Evolutionary conservation across 2,113 vertebrate species (phyloP).

Genomic region (Coptodon bakossiorum): DNA sequence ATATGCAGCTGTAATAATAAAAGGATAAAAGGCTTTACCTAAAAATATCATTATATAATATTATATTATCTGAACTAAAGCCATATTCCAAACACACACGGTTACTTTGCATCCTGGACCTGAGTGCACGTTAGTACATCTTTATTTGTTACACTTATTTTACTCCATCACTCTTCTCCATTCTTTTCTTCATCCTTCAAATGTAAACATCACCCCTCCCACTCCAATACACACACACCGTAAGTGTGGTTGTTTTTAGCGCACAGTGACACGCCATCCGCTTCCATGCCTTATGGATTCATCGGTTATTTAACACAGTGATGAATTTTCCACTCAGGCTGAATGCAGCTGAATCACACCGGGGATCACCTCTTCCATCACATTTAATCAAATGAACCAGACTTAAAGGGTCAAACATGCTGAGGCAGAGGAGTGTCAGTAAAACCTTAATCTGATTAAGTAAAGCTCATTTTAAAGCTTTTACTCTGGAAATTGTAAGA

Average conservation of each 20-base stretch:
- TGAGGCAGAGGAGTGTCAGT: not conserved
- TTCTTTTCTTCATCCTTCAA: not conserved
- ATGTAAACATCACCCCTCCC: not conserved
- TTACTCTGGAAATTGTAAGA: not conserved
- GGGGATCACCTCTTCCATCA: not conserved
- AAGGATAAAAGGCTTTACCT: not conserved
- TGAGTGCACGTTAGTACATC: not conserved
- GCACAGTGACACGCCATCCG: not conserved
- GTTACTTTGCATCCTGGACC: not conserved
- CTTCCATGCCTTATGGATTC: not conserved
- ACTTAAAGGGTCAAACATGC: not conserved
- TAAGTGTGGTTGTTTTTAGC: not conserved
- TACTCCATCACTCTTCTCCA: not conserved
- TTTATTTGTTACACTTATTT: not conserved
- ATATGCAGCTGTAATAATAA: not conserved
- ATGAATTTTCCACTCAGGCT: not conserved
- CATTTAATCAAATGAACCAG: not conserved
- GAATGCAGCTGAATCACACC: not conserved
- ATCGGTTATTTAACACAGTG: not conserved
- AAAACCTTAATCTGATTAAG: not conserved
- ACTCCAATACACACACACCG: not conserved
- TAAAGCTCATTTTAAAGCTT: not conserved
- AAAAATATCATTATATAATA: not conserved
- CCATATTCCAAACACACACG: rapidly evolving
- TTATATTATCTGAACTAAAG: not conserved